Percentiles rank a stretch among this genome's conserved stretches.
phyloP scores from a whole-genome alignment of 2,888 invertebrate species.

The Habrosyne pyritoides region DNA sequence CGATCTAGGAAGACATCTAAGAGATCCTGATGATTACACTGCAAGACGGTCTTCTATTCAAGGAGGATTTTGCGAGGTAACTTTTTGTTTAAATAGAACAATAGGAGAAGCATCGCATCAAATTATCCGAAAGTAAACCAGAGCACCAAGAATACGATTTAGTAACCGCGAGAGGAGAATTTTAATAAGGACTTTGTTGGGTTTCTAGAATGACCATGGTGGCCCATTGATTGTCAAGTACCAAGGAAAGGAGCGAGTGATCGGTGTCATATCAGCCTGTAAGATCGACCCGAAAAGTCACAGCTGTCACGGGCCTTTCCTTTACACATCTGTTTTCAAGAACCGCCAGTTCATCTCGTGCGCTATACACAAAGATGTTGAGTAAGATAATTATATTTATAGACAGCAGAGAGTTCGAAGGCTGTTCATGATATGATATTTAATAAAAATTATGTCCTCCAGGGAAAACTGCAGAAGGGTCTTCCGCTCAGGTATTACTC shows the following conservation, averaged over 20 bases:
- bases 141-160: neutral
- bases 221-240: conserved; percentile 71
- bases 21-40: conserved; percentile 68
- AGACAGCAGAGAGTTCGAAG: too few species aligned
- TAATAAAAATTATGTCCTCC: conserved; percentile 17
- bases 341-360: conserved; percentile 75
- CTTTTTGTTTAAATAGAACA: neutral
- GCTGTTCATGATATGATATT: too few species aligned
- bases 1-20: conserved; percentile 68
- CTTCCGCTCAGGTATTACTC: conserved; percentile 74
- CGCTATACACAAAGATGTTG: conserved; percentile 70
- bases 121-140: too few species aligned
- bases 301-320: conserved; percentile 75
- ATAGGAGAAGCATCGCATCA: too few species aligned
- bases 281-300: conserved; percentile 75
- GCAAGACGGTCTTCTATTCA: conserved; percentile 60
- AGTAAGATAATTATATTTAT: conserved; percentile 49
- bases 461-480: conserved; percentile 73
- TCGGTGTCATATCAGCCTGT: conserved; percentile 75
- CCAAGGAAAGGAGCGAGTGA: conserved; percentile 62
- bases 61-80: conserved; percentile 77
- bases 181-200: neutral
- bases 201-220: conserved; percentile 70
- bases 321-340: conserved; percentile 71
- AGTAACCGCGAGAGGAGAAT: neutral